Percentiles rank a stretch among this genome's conserved stretches.
Evolutionary conservation across 2,797 vertebrate genomes (phyloP).

Genomic region (Propithecus perrieri): DNA sequence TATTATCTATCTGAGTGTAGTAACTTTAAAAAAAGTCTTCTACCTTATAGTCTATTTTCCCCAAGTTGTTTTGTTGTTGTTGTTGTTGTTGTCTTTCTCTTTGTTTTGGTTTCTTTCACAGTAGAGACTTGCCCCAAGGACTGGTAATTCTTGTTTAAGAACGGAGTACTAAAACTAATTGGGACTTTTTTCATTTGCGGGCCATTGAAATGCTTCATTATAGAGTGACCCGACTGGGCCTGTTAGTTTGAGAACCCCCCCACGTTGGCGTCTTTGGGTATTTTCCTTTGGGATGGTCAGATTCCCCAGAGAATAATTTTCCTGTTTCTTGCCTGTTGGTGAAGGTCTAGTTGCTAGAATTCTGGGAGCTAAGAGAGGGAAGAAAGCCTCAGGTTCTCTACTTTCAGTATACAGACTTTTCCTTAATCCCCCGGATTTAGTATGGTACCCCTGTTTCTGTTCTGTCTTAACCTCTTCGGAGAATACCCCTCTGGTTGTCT

Average conservation of each 20-base stretch:
- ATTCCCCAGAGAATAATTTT: background rate
- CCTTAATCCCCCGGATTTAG: background rate
- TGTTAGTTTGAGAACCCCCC: background rate
- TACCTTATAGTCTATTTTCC: background rate
- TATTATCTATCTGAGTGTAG: background rate
- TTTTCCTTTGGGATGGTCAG: background rate
- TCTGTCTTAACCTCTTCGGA: background rate
- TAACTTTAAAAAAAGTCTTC: background rate
- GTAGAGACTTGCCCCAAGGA: background rate
- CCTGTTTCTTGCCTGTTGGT: background rate
- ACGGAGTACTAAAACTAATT: background rate
- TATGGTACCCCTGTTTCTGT: background rate
- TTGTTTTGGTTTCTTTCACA: background rate
- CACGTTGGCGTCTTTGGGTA: background rate
- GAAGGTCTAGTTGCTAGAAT: background rate
- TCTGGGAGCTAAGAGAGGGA: background rate
- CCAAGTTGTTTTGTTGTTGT: background rate
- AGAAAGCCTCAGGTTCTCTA: background rate
- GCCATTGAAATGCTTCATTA: background rate
- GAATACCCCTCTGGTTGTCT: background rate
- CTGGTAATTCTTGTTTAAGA: background rate
- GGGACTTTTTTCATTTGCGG: background rate
- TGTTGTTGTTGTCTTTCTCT: background rate
- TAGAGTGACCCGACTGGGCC: background rate
- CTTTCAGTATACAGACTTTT: background rate